These are phyloP conservation scores for Anthophora plumipes DNA, from an alignment of 2,888 invertebrate species.

Conservation along the genomic window DNA sequence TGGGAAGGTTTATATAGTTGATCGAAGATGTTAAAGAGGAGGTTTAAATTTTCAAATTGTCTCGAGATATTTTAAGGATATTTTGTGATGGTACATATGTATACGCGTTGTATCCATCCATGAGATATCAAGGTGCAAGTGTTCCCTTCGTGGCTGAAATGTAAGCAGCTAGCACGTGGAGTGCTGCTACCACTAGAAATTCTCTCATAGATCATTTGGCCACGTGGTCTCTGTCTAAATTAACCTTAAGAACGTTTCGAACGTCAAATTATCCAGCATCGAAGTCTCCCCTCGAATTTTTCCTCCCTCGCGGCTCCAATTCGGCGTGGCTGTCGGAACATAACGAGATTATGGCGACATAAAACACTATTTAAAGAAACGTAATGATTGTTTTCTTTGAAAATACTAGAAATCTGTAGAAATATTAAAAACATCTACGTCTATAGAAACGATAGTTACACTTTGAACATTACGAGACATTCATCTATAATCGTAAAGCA, in stretches of 20 bases:
- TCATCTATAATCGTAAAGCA: no score
- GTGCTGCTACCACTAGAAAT: constrained; percentile 24
- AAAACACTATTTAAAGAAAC: constrained; percentile 23
- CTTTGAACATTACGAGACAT: not conserved
- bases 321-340: not conserved
- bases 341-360: not conserved
- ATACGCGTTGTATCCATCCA: not conserved
- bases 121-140: constrained; percentile 10
- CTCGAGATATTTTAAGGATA: constrained; percentile 4
- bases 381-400: constrained; percentile 37
- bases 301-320: not conserved
- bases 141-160: not conserved
- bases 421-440: constrained; percentile 42
- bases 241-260: constrained; percentile 39
- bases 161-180: constrained; percentile 35
- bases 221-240: constrained; percentile 48
- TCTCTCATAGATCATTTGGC: constrained; percentile 47
- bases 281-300: not conserved
- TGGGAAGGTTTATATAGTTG: no score
- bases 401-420: constrained; percentile 20
- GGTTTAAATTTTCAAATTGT: not conserved
- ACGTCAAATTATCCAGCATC: constrained; percentile 11
- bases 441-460: not conserved
- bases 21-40: not conserved
- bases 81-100: not conserved